These are phyloP conservation scores for Cryptus armator DNA, from an alignment of 2,888 invertebrate species.

Conservation along the genomic window DNA sequence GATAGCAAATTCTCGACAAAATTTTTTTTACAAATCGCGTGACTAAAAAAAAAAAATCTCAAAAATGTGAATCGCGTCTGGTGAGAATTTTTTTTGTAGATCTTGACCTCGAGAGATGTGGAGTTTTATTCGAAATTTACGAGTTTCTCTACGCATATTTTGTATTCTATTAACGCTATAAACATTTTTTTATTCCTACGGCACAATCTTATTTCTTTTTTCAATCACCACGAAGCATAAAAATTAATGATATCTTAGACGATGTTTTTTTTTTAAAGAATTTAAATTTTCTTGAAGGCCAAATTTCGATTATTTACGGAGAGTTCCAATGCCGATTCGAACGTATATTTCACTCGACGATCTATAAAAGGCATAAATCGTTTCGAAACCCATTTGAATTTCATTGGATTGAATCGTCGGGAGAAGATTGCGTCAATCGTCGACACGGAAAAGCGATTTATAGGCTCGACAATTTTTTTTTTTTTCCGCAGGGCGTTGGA, in stretches of 20 bases:
- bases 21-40: not conserved
- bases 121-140: not conserved
- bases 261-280: too few relatives aligned
- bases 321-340: not conserved
- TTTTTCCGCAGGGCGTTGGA: not conserved
- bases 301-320: not conserved
- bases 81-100: not conserved
- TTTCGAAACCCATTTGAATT: constrained; percentile 8
- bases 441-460: constrained; percentile 16
- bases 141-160: not conserved
- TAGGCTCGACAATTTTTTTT: not conserved
- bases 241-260: not conserved
- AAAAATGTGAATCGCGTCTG: not conserved
- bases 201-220: not conserved
- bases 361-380: not conserved
- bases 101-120: too few relatives aligned
- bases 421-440: constrained; percentile 12
- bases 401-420: not conserved
- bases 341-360: not conserved
- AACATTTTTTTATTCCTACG: not conserved
- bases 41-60: not conserved
- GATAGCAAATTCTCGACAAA: not conserved
- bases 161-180: not conserved
- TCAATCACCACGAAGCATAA: not conserved
- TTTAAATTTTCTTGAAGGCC: not conserved